These are phyloP conservation scores for Drosophila hawaiiensis DNA, from an alignment of 2,888 invertebrate species.

Conservation along the genomic window DNA sequence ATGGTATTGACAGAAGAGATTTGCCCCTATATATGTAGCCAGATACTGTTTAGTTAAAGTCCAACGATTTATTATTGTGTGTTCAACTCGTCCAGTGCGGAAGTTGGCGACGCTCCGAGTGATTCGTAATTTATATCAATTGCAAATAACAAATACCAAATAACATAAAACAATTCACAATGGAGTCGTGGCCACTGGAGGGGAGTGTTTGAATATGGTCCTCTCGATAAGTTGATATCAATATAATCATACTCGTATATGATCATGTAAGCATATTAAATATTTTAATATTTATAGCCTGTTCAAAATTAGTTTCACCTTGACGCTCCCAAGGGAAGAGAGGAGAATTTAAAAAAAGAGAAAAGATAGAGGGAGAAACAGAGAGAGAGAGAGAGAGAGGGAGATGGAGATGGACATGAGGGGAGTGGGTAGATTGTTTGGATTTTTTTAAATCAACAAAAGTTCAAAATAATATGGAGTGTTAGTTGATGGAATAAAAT, in stretches of 20 bases:
- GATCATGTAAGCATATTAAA: not conserved
- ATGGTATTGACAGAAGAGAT: slow-evolving; percentile 17
- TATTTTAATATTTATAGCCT: not conserved
- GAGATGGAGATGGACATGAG: not conserved
- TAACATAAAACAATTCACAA: slow-evolving; percentile 11
- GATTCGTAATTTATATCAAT: slow-evolving; percentile 42
- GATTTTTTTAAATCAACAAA: not conserved
- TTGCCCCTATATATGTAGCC: not conserved
- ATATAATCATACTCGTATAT: not conserved
- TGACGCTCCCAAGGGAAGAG: not conserved
- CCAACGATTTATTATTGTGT: slow-evolving; percentile 17
- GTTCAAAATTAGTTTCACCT: not conserved
- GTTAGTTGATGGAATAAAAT: not conserved
- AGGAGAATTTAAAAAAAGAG: not conserved
- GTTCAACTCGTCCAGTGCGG: slow-evolving; percentile 24
- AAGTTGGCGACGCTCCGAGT: slow-evolving; percentile 20
- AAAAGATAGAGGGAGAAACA: not conserved
- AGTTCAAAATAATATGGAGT: not conserved
- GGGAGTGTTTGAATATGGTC: too few relatives aligned
- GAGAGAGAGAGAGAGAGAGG: not conserved
- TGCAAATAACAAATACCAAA: slow-evolving; percentile 17
- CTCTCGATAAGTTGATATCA: not conserved
- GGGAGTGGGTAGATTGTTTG: not conserved
- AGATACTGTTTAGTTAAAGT: slow-evolving; percentile 21
- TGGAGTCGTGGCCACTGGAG: not conserved